Percentiles rank a stretch among this genome's conserved stretches.
Evolutionary conservation across 2,888 invertebrate species (phyloP).

Genomic region (Cerceris ruficornis): DNA sequence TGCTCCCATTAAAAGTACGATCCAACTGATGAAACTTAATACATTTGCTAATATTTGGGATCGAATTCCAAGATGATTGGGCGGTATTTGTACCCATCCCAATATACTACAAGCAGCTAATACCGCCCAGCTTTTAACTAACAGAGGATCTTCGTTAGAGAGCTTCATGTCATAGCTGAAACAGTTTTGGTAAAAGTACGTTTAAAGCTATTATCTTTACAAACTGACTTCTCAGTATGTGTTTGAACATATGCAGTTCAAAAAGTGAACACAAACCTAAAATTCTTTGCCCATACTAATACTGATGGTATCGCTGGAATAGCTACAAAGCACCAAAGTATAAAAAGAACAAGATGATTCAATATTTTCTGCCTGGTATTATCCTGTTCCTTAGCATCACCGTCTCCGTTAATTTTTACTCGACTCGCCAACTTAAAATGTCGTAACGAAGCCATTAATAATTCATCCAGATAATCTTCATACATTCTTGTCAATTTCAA

Average conservation of each 20-base stretch:
- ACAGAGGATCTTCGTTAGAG: conserved; percentile 74
- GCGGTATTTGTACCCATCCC: conserved; percentile 71
- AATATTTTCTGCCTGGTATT: conserved; percentile 82
- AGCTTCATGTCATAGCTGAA: conserved; percentile 74
- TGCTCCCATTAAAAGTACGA: conserved; percentile 69
- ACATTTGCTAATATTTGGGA: conserved; percentile 67
- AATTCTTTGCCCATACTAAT: conserved; percentile 91
- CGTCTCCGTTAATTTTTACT: conserved; percentile 51
- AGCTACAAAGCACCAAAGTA: conserved; percentile 86
- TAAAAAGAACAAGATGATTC: conserved; percentile 89
- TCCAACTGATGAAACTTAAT: conserved; percentile 73
- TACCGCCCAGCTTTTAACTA: conserved; percentile 74
- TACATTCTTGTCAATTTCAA: conserved; percentile 88
- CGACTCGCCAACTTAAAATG: conserved; percentile 81
- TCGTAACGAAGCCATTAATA: conserved; percentile 83
- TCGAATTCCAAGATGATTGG: conserved; percentile 46
- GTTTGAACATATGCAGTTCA: conserved; percentile 11
- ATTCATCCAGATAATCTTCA: conserved; percentile 88
- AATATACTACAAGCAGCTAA: conserved; percentile 72
- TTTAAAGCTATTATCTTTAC: conserved; percentile 7
- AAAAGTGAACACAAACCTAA: conserved; percentile 83
- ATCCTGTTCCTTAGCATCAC: conserved; percentile 55
- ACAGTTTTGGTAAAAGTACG: conserved; percentile 25
- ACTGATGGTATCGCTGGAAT: conserved; percentile 88
- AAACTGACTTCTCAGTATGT: no score